These are phyloP conservation scores for Pristiophorus japonicus DNA, from an alignment of 2,113 vertebrate genomes.

Conservation along the genomic window DNA sequence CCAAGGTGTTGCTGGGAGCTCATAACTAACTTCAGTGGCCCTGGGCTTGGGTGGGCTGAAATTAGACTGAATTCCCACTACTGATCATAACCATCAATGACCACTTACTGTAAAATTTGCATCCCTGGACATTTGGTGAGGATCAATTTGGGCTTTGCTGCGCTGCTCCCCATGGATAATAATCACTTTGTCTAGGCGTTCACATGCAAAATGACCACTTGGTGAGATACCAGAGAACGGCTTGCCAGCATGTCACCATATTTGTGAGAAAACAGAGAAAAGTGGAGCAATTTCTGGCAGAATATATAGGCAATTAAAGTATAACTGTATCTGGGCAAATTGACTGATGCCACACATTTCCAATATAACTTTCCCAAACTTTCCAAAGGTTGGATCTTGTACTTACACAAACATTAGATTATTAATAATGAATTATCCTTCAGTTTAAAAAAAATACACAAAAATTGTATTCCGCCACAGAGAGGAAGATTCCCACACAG, in stretches of 20 bases:
- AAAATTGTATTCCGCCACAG: conserved; percentile 44
- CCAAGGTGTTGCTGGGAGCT: not conserved
- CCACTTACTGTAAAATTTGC: not conserved
- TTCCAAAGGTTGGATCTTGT: not conserved
- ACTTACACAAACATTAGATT: not conserved
- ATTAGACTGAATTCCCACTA: not conserved
- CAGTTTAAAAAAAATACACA: not conserved
- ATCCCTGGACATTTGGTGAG: too few relatives aligned
- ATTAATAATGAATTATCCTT: not conserved
- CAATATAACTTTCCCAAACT: not conserved
- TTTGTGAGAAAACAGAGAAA: not conserved
- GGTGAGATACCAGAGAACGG: not conserved
- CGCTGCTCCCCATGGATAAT: not conserved
- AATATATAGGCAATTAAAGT: not conserved
- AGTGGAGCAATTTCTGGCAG: not conserved
- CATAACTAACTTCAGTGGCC: not conserved
- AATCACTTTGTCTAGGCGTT: not conserved
- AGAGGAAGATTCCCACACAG: conserved; percentile 48
- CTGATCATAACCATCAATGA: not conserved
- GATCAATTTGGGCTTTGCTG: too few relatives aligned
- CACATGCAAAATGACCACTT: not conserved
- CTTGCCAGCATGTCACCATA: not conserved
- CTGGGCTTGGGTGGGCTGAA: not conserved
- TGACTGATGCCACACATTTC: not conserved
- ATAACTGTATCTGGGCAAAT: not conserved